These are phyloP conservation scores for Cremastinae sp. DNA, from an alignment of 2,888 invertebrate species.

Conservation along the genomic window DNA sequence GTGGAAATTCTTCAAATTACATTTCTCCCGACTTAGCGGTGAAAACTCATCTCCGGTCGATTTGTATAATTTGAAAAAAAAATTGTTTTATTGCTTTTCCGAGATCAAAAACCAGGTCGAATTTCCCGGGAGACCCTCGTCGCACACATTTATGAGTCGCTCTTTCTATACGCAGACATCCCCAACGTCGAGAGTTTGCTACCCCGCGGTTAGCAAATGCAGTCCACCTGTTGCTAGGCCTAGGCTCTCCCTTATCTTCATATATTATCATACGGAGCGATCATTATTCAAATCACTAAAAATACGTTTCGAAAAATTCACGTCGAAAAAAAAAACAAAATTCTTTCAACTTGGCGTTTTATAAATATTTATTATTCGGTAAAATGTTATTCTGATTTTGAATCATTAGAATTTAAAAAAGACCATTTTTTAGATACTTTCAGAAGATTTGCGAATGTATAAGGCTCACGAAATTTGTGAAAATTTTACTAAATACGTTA, in stretches of 20 bases:
- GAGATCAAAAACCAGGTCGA: conserved; percentile 17
- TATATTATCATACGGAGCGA: background rate
- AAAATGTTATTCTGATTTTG: background rate
- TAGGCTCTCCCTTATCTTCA: conserved; percentile 51
- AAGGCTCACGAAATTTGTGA: too few species aligned
- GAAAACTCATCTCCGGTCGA: conserved; percentile 1
- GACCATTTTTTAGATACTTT: too few species aligned
- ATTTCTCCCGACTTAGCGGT: too few species aligned
- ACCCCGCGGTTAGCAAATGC: conserved; percentile 62
- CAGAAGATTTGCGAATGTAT: too few species aligned
- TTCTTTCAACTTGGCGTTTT: too few species aligned
- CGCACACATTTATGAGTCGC: background rate
- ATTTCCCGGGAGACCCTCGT: conserved; percentile 25
- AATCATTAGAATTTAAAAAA: too few species aligned
- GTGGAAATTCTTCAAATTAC: conserved; percentile 9
- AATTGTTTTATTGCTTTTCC: too few species aligned
- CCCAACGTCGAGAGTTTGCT: conserved; percentile 43
- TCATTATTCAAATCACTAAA: too few species aligned
- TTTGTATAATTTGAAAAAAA: background rate
- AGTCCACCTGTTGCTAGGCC: conserved; percentile 76
- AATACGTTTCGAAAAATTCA: too few species aligned
- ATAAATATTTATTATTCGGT: too few species aligned
- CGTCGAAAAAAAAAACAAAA: too few species aligned
- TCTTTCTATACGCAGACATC: conserved; percentile 25
- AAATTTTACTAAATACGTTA: too few species aligned